Base-by-base conservation (phyloP, 2,797 vertebrate species). In the Odontamblyopus lacepedii region DNA sequence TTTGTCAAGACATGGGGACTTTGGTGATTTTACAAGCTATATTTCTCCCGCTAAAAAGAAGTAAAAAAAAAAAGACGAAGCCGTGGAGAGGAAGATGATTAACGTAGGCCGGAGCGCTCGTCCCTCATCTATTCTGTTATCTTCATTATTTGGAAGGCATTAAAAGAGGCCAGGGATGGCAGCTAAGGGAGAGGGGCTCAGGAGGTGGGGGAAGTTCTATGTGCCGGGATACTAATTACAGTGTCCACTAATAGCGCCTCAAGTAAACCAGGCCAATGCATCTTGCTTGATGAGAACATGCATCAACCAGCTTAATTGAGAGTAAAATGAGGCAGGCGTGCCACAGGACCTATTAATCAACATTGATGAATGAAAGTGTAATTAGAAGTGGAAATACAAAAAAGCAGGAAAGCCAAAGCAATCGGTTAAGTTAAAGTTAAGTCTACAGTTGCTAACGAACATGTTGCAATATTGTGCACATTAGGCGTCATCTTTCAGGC, bases 271-370 rank as follows among this genome's bases (percentile, higher is more conserved):
- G 91, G 90, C 91, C 89, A 90, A 92, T 92, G 92, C 90, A 92
- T 93, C 92, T 93, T 93, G 91, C 89, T 85, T 92, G 91, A 93
- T 94, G 92, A 92, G 92, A 92, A 92, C 91, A 93, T 92, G 92
- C 92, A 93, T 94, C 93, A 92, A 92, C 82, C 91, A 86, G 90
- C 92, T 93, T 93, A 93, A 93, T 94, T 92, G 92, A 94, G 93
- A 93, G 91, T 92, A 93, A 94, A 94, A 93, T 92, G 90, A 93
- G 92, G 92, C 92, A 92, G 92, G 90, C 88, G 90, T 92, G 91
- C 90, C 89, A 92, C 92, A 91, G 92, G 89, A 92, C 91, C 91
- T 91, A 93, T 93, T 93, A 92, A 93, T 94, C 93, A 93, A 89
- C 89, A 90, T 90, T 93, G 92, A 94, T 93, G 90, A 92, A 93